These are phyloP conservation scores for Desmodus rotundus DNA, from an alignment of 2,113 vertebrate species.

Conservation along the genomic window DNA sequence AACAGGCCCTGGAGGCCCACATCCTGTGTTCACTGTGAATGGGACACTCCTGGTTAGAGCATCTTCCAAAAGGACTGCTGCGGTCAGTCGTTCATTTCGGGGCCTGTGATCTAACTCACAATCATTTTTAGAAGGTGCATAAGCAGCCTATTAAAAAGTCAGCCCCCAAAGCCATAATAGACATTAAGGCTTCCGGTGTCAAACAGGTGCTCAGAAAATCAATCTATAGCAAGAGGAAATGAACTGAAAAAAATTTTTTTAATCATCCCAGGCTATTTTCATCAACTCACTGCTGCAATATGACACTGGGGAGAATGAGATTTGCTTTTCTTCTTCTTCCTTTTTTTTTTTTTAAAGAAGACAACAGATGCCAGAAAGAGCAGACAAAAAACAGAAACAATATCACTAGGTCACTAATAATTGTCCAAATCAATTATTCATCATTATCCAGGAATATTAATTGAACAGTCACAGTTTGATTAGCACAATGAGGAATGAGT, in stretches of 20 bases:
- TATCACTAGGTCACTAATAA: constrained; percentile 1
- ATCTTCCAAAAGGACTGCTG: not conserved
- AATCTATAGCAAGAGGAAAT: constrained; percentile 30
- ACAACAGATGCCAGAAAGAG: constrained; percentile 1
- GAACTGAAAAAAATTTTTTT: not conserved
- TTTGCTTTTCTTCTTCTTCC: not conserved
- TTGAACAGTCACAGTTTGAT: not conserved
- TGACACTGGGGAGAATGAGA: not conserved
- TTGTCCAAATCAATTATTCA: constrained; percentile 2
- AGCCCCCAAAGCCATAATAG: not conserved
- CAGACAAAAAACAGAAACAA: not conserved
- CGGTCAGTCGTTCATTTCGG: not conserved
- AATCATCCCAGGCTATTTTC: not conserved
- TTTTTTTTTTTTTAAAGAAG: constrained; percentile 29
- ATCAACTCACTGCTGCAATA: not conserved
- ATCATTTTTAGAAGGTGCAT: not conserved
- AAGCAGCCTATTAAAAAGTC: not conserved
- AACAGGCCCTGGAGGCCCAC: not conserved
- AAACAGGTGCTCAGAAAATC: constrained; percentile 25
- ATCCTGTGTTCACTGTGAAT: not conserved
- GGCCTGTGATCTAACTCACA: not conserved
- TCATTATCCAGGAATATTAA: not conserved
- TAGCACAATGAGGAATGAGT: not conserved
- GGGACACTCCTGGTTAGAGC: not conserved
- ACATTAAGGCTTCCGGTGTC: not conserved